A percentile compares a stretch with the other conserved stretches of the same genome.
Conservation (phyloP, 2,888 invertebrate genomes). For the Lepidochrysops patricia region DNA sequence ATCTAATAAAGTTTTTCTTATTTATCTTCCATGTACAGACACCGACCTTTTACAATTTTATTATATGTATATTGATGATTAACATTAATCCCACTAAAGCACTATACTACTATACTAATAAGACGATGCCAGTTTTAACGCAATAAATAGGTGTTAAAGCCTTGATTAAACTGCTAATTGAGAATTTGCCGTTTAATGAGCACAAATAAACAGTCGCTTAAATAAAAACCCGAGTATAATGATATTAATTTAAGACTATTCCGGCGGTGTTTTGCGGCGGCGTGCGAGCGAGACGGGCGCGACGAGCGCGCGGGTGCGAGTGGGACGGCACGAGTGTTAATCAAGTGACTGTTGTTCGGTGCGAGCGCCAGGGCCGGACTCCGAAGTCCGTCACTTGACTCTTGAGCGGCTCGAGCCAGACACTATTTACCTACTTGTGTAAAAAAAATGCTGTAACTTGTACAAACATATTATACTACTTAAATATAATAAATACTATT, state of each 20-base stretch:
- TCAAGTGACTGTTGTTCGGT: constrained; percentile 54
- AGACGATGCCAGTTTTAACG: too few species aligned
- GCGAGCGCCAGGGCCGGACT: constrained; percentile 34
- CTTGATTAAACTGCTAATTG: not conserved
- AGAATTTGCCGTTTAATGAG: not conserved
- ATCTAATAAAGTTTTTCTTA: too few species aligned
- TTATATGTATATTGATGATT: too few species aligned
- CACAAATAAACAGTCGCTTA: not conserved
- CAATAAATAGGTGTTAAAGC: not conserved
- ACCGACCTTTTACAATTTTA: too few species aligned
- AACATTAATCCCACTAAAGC: too few species aligned
- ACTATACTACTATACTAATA: too few species aligned
- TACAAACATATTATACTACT: too few species aligned
- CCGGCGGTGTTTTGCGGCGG: constrained; percentile 22
- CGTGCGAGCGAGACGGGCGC: constrained; percentile 30
- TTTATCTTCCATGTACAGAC: too few species aligned
- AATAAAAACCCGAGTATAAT: constrained; percentile 1
- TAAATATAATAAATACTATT: too few species aligned
- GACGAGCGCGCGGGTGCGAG: constrained; percentile 18
- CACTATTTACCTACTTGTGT: too few species aligned
- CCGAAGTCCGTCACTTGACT: not conserved
- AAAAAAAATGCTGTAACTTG: too few species aligned
- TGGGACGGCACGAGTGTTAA: constrained; percentile 40
- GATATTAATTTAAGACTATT: constrained; percentile 17
- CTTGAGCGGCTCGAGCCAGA: too few species aligned